Base-by-base conservation (phyloP, 2,113 vertebrate genomes). In the Gavia stellata region DNA sequence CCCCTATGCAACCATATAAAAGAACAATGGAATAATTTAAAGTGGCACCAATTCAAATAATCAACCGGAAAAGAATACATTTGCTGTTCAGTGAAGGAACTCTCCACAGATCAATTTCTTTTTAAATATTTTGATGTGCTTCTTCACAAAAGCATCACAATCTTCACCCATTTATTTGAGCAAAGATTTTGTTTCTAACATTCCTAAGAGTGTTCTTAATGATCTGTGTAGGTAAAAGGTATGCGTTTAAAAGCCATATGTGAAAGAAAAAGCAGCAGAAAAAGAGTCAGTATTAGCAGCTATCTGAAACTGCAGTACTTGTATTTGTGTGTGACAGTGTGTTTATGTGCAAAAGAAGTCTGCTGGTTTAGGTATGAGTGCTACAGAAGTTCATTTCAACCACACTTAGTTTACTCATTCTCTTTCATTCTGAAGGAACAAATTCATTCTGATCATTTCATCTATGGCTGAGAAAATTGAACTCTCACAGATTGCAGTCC, bases 401-500 rank as follows among this genome's bases (percentile, higher is more conserved):
- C 98, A 98, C 96, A 97, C 97, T 98, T 94, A 97, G 92, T 98
- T 98, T 98, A 98, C 97, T 98, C 97, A 97, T 97, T 97, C 93
- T 90, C 79, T 96, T 98, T 98, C 95, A 93, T 97, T 98, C 97
- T 97, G 77, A 97, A 98, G 97, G 97, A 98, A 98, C 96, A 97
- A 97, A 98, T 98, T 98, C 97, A 98, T 98, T 98, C 97, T 97
- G 96, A 98, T 98, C 95, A 96, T 98, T 98, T 97, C 97, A 95
- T 98, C 97, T 97, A 91, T 94, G 91, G 96, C 94, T 97, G 96
- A 97, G 97, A 97, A 98, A 98, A 98, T 97, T 98, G 98, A 98
- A 98, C 97, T 98, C 96, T 97, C 98, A 97, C 97, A 98, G 97
- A 98, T 97, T 98, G 96, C 96, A 97, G 88, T 97, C 97, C 95